phyloP scores from a whole-genome alignment of 2,797 vertebrate genomes.

The Characodon lateralis region DNA sequence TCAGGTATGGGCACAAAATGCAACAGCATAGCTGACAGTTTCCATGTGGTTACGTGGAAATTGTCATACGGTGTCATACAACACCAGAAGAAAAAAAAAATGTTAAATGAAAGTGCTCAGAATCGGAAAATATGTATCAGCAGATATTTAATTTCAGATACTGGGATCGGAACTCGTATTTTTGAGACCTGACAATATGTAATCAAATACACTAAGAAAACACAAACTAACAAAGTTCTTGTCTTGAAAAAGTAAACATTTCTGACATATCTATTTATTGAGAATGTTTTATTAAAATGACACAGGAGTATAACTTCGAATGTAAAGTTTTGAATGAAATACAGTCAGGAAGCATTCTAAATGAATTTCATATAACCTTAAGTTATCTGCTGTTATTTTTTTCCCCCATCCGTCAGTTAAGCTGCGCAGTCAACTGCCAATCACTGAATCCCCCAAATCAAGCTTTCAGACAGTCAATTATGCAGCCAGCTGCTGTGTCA shows the following conservation, averaged over 20 bases:
- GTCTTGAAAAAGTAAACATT: neutral
- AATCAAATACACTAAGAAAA: too few species aligned
- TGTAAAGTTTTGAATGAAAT: neutral
- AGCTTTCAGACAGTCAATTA: constrained; percentile 47
- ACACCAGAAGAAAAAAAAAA: too few species aligned
- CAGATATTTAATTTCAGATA: too few species aligned
- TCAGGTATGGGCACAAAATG: too few species aligned
- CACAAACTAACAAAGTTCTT: too few species aligned
- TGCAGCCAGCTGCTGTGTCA: constrained; percentile 32
- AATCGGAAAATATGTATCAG: too few species aligned
- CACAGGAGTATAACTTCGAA: neutral
- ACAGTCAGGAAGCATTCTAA: neutral
- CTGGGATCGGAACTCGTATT: too few species aligned
- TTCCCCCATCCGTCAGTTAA: constrained; percentile 23
- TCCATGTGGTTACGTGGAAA: too few species aligned
- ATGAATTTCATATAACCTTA: neutral
- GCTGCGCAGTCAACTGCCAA: constrained; percentile 33
- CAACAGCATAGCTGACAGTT: too few species aligned
- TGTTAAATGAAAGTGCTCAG: too few species aligned
- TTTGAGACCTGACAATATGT: too few species aligned
- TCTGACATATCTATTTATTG: neutral
- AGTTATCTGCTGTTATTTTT: constrained; percentile 22
- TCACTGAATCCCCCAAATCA: constrained; percentile 26
- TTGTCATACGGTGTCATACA: too few species aligned
- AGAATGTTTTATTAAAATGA: neutral